Conservation (phyloP, 2,888 invertebrate genomes). For the Leucozona laternaria region DNA sequence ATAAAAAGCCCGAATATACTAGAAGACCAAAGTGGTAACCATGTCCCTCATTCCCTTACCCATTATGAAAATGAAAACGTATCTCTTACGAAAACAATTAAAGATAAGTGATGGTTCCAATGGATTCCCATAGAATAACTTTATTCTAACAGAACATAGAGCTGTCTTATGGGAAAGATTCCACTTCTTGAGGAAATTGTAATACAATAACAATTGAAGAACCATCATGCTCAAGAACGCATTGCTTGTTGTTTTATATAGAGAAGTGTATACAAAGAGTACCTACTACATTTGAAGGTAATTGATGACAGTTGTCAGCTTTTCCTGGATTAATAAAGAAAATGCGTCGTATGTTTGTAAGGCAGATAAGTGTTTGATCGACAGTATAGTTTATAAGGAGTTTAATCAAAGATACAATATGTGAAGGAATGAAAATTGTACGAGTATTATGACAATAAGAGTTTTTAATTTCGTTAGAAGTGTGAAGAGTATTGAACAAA, state of each 20-base stretch:
- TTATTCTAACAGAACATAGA: not conserved
- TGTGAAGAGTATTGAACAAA: too few relatives aligned
- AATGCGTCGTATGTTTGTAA: not conserved
- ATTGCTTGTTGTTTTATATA: slow-evolving; percentile 8
- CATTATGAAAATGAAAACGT: slow-evolving; percentile 39
- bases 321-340: slow-evolving; percentile 40
- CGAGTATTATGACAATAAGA: too few relatives aligned
- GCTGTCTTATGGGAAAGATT: not conserved
- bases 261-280: too few relatives aligned
- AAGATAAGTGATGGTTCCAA: slow-evolving; percentile 64
- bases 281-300: slow-evolving; percentile 37
- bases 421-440: not conserved
- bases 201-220: slow-evolving; percentile 54
- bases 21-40: not conserved
- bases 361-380: not conserved
- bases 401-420: not conserved
- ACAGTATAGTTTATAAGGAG: not conserved
- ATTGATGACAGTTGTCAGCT: slow-evolving; percentile 52
- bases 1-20: too few relatives aligned
- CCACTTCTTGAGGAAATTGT: slow-evolving; percentile 43
- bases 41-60: not conserved
- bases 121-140: slow-evolving; percentile 47
- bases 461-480: not conserved
- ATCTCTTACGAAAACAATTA: slow-evolving; percentile 58
- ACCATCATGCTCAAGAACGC: slow-evolving; percentile 24